Evolutionary conservation across 2,888 invertebrate genomes (phyloP).

Genomic region (Drosophila bunnanda): DNA sequence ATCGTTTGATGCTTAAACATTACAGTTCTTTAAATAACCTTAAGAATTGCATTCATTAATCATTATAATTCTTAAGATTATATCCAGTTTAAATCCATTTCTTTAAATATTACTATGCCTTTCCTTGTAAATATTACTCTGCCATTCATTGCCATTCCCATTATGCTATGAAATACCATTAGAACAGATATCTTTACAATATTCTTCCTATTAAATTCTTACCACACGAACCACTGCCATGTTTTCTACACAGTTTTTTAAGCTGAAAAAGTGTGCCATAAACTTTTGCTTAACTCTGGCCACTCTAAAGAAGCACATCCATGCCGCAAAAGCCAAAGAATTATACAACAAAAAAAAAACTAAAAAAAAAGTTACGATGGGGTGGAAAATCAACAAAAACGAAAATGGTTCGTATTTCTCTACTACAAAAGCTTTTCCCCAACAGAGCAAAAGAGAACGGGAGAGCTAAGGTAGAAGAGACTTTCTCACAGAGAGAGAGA

Average conservation of each 20-base stretch:
- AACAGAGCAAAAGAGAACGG: slow-evolving; percentile 28
- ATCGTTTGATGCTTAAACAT: no score
- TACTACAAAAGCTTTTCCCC: slow-evolving; percentile 74
- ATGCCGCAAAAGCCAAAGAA: slow-evolving; percentile 66
- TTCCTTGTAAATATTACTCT: not conserved
- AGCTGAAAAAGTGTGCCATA: slow-evolving; percentile 41
- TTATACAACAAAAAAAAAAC: slow-evolving; percentile 11
- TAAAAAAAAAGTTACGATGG: slow-evolving; percentile 7
- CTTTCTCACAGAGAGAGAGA: slow-evolving; percentile 28
- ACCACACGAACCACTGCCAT: slow-evolving; percentile 5
- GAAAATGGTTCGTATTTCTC: slow-evolving; percentile 66
- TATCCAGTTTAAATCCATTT: no score
- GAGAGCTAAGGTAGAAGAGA: slow-evolving; percentile 17
- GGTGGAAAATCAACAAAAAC: slow-evolving; percentile 25
- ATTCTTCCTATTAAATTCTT: slow-evolving; percentile 11
- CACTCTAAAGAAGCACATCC: slow-evolving; percentile 64
- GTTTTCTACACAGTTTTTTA: slow-evolving; percentile 23
- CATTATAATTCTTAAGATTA: no score
- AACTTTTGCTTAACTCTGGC: slow-evolving; percentile 61
- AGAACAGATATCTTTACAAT: not conserved
- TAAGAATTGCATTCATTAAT: no score
- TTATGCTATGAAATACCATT: not conserved
- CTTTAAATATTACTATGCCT: not conserved
- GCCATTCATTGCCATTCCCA: no score
- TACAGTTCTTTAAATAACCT: no score